Percentiles rank a stretch among this genome's conserved stretches.
Conservation (phyloP, 1,140 invertebrate species). For the Bradysia coprophila region DNA sequence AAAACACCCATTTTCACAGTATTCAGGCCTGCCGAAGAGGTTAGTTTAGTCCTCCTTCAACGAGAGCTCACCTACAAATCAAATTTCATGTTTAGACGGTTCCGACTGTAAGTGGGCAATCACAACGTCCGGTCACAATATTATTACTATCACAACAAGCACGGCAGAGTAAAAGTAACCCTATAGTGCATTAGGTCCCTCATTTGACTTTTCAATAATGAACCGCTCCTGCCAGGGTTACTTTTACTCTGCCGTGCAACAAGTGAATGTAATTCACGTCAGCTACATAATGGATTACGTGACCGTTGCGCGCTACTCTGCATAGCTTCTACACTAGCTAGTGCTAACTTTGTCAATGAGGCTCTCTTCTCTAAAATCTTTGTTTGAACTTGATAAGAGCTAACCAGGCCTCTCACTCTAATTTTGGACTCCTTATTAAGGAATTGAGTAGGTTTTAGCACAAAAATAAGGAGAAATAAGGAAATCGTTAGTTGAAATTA, state of each 20-base stretch:
- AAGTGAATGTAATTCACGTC: slow-evolving; percentile 70
- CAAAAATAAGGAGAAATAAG: too few species aligned
- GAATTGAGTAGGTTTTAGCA: too few species aligned
- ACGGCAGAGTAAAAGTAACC: too few species aligned
- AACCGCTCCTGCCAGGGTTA: too few species aligned
- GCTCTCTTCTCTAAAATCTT: slow-evolving; percentile 15
- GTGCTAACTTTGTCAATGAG: slow-evolving; percentile 7
- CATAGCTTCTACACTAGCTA: slow-evolving; percentile 12
- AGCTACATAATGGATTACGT: slow-evolving; percentile 68
- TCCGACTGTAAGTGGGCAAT: slow-evolving; percentile 63
- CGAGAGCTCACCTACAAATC: neutral
- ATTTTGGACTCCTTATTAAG: too few species aligned
- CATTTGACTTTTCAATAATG: too few species aligned
- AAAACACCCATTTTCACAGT: slow-evolving; percentile 77
- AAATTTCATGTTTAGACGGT: slow-evolving; percentile 33
- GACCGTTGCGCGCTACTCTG: slow-evolving; percentile 34
- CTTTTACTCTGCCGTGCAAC: too few species aligned
- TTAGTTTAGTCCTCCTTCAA: slow-evolving; percentile 17
- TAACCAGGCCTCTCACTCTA: too few species aligned
- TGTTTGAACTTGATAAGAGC: too few species aligned
- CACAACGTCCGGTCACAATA: slow-evolving; percentile 72
- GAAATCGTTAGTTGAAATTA: too few species aligned
- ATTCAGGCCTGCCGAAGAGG: slow-evolving; percentile 68
- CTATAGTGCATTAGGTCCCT: too few species aligned
- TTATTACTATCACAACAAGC: slow-evolving; percentile 90